Evolutionary conservation across 2,113 vertebrate genomes (phyloP).

Genomic region (Morone chrysops): DNA sequence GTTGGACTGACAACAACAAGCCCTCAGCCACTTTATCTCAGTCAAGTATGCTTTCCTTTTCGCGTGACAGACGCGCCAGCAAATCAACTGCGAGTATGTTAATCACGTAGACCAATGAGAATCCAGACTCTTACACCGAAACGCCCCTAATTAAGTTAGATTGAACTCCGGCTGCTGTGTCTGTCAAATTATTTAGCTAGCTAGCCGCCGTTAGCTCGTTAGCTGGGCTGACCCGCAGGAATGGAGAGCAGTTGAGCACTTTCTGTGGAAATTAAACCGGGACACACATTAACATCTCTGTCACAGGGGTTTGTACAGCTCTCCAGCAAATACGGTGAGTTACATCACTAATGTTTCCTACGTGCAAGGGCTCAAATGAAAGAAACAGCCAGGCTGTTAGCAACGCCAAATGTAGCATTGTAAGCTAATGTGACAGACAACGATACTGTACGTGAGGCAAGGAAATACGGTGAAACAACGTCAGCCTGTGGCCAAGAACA

Average conservation of each 20-base stretch:
- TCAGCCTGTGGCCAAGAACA: neutral
- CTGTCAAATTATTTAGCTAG: conserved; percentile 74
- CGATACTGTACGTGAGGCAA: neutral
- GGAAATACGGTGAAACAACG: neutral
- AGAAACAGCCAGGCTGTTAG: conserved; percentile 35
- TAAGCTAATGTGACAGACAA: conserved; percentile 49
- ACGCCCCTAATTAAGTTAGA: conserved; percentile 63
- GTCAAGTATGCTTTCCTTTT: neutral
- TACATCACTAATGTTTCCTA: neutral
- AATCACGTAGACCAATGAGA: conserved; percentile 52
- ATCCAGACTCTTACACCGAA: rapidly evolving
- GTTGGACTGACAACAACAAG: neutral
- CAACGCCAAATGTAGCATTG: conserved; percentile 34
- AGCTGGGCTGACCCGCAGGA: conserved; percentile 46
- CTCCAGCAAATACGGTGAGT: conserved; percentile 47
- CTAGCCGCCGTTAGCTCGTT: conserved; percentile 40
- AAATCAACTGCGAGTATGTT: conserved; percentile 34
- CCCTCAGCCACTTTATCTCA: neutral
- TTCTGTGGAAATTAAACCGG: neutral
- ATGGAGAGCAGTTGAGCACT: conserved; percentile 36
- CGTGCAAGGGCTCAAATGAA: neutral
- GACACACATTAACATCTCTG: conserved; percentile 4
- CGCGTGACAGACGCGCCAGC: conserved; percentile 15
- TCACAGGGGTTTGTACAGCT: neutral
- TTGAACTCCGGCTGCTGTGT: conserved; percentile 62